Evolutionary conservation across 2,113 vertebrate species (phyloP), one percentile per base, ranked within the genome.

Genomic region (Genyomyrus donnyi): DNA sequence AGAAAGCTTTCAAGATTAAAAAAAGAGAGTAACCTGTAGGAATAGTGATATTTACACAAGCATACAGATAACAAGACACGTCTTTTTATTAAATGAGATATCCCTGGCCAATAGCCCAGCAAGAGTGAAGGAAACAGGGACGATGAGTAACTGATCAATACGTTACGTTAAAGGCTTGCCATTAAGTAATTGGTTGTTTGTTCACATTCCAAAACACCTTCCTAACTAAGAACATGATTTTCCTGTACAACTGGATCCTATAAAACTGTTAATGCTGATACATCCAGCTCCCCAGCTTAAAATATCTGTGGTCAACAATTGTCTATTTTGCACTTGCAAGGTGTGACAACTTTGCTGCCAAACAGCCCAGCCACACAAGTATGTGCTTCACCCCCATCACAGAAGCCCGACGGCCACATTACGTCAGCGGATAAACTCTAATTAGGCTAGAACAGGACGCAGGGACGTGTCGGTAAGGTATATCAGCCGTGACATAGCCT

Each of bases 171-270:
- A 39, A 45, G 39, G 19, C 35, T 49, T 88, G 42, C 53, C 83
- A 84, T 56, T 70, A 46, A 86, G 58, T 42, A 27, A 86, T 17
- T 70, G 83, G 42, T 11, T 90, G 89, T 70, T 86, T 86, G 62
- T 86, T 87, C 53, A 62, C 56, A 87, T 80, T 90, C 74, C 24
- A 86, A 87, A 24, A 31, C 89, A 86, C 42, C 35, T 53, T 19
- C 39, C 42, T 27, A 48, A 2, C 39, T 24, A 85, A 48, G 21
- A 85, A n/a, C 39, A 45, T n/a, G 42, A 19, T 35, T 80, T 80
- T 80, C 74, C 74, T 80, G 74, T 80, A 42, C 35, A 80, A 35
- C 1, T 80, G 74, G 74, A 39, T 42, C 17, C 35, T 39, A 19
- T 80, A 80, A 42, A 42, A 80, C 39, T 19, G 74, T 39, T 19